Conservation (phyloP, 2,888 invertebrate genomes). For the Busseola fusca region DNA sequence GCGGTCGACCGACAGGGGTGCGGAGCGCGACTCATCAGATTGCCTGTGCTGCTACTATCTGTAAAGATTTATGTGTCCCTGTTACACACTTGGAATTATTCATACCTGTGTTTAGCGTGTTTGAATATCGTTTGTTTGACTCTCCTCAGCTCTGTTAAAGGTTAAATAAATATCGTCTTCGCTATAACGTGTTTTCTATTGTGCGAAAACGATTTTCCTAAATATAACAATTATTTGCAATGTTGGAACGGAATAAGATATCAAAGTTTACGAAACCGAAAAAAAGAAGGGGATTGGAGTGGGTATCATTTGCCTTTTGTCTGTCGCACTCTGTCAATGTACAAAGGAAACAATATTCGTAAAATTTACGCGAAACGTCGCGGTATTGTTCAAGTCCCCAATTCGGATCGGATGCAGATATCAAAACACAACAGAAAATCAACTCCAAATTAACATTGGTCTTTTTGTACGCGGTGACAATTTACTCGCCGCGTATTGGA, state of each 20-base stretch:
- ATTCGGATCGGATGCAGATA: slow-evolving; percentile 52
- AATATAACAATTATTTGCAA: slow-evolving; percentile 50
- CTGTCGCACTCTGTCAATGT: slow-evolving; percentile 58
- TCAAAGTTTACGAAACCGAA: slow-evolving; percentile 42
- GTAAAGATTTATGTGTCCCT: slow-evolving; percentile 61
- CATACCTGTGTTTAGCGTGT: slow-evolving; percentile 53
- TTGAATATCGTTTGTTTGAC: slow-evolving; percentile 47
- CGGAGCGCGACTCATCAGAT: slow-evolving; percentile 65
- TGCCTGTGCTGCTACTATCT: slow-evolving; percentile 60
- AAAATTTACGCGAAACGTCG: slow-evolving; percentile 62
- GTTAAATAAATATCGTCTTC: slow-evolving; percentile 46
- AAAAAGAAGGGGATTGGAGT: slow-evolving; percentile 22
- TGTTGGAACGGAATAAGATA: slow-evolving; percentile 34
- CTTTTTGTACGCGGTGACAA: slow-evolving; percentile 9
- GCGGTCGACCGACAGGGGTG: slow-evolving; percentile 69
- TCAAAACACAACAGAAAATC: slow-evolving; percentile 54
- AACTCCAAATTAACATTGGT: slow-evolving; percentile 46
- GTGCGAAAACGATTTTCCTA: slow-evolving; percentile 32
- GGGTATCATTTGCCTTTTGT: slow-evolving; percentile 59
- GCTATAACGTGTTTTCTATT: slow-evolving; percentile 31
- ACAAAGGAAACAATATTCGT: slow-evolving; percentile 66
- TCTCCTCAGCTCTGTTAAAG: slow-evolving; percentile 34
- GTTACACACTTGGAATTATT: slow-evolving; percentile 58
- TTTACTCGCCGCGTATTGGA: background rate
- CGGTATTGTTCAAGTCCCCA: slow-evolving; percentile 61